Conservation (phyloP, 2,113 vertebrate species). For the human (Homo sapiens) region GRCh38 chr18:65540501-65541000, state of each 20-base stretch:
- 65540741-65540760: not conserved
- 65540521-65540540: not conserved
- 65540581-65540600: not conserved
- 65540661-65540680: not conserved
- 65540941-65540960: not conserved
- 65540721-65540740: not conserved
- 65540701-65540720: not conserved
- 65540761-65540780: not conserved
- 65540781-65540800: too few species aligned
- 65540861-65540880: not conserved
- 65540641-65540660: not conserved
- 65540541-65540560: not conserved
- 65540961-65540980: not conserved
- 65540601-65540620: not conserved
- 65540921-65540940: not conserved
- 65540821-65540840: not conserved
- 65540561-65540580: not conserved
- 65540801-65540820: too few species aligned
- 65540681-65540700: not conserved
- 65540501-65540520: not conserved
- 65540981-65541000: not conserved
- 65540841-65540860: not conserved
- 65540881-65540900: not conserved
- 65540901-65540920: not conserved
- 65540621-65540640: not conserved